Conservation (phyloP, 2,797 vertebrate genomes). For the Schizopygopsis pylzovi region DNA sequence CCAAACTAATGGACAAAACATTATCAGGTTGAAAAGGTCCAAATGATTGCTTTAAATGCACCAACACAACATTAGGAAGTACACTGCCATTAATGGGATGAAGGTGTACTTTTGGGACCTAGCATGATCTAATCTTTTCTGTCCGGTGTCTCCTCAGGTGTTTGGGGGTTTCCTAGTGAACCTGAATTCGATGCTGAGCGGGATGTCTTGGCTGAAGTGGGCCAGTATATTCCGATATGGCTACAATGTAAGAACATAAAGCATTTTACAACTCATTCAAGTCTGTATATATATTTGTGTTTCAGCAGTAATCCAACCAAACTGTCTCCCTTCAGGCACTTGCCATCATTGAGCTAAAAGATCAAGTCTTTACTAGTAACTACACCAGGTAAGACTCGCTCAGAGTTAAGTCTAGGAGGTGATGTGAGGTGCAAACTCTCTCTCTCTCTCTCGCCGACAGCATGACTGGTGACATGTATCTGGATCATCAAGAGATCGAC, state of each 20-base stretch:
- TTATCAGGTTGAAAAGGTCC: background rate
- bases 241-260: slow-evolving; percentile 66
- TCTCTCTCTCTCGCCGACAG: slow-evolving; percentile 53
- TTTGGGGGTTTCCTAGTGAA: slow-evolving; percentile 82
- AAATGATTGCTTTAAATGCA: background rate
- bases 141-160: slow-evolving; percentile 69
- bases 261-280: background rate
- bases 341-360: slow-evolving; percentile 77
- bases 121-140: background rate
- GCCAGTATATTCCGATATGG: slow-evolving; percentile 82
- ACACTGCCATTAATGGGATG: background rate
- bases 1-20: too few relatives aligned
- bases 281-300: background rate
- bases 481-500: slow-evolving; percentile 71
- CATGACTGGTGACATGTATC: slow-evolving; percentile 71
- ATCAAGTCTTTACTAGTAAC: slow-evolving; percentile 69
- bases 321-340: slow-evolving; percentile 67
- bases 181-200: slow-evolving; percentile 79
- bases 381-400: slow-evolving; percentile 68
- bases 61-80: background rate
- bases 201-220: slow-evolving; percentile 84
- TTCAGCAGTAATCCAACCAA: background rate
- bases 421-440: background rate
- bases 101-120: background rate
- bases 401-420: too few relatives aligned